Base-by-base conservation (phyloP, 2,797 vertebrate genomes). In the Lerista edwardsae region DNA sequence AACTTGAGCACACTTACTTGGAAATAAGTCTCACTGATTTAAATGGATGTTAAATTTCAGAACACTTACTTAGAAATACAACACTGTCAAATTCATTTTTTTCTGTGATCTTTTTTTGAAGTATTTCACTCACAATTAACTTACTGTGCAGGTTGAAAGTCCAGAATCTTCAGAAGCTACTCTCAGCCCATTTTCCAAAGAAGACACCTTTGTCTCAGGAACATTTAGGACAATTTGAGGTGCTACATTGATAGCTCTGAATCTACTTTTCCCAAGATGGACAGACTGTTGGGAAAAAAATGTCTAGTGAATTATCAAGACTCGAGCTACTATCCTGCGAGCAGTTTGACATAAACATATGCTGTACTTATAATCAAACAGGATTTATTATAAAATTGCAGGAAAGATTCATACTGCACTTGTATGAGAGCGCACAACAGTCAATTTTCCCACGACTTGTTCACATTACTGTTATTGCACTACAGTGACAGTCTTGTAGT, bases 161-260 rank as follows among this genome's bases (percentile, higher is more conserved):
- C 98, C 98, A 1, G 98, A 97, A 88, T 99, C 98, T 91, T 99
- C 98, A 25, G 98, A 99, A 0, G 98, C 97, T 68, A 99, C 98
- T n/a, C 98, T 94, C 14, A 99, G 97, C 44, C 98, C 98, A 0
- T 99, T 99, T 81, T 97, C 96, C 84, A 99, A 91, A 47, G 96
- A 88, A 1, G 97, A 98, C 31, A 99, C 96, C 69, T 97, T 97
- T 0, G 98, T 99, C 93, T 99, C 98, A 0, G 98, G 98, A 14
- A 99, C 97, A 90, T 99, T 99, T 61, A 99, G 92, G n/a, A 95
- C 85, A 67, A 99, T 96, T 74, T 97, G 97, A 1, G 95, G 86
- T 57, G 95, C 97, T 75, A 96, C 96, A 89, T 96, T 97, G 34
- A 96, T 94, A 4, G 97, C 94, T 84, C 96, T 92, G 31, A 88